These are phyloP conservation scores for Pseudochirops cupreus DNA, from an alignment of 2,797 vertebrate species.

Conservation along the genomic window DNA sequence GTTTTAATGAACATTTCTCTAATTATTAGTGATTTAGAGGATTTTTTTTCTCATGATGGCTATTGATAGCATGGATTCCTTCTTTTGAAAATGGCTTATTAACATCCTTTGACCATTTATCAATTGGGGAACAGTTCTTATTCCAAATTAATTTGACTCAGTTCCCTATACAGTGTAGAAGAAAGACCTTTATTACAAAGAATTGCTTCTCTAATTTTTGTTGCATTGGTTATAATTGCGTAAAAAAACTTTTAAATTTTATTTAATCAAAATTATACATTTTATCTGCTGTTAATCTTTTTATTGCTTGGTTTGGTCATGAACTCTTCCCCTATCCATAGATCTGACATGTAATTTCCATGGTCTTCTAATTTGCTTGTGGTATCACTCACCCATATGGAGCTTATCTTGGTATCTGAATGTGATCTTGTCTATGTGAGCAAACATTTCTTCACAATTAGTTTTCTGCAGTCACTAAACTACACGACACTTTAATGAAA, in stretches of 20 bases:
- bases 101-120: neutral
- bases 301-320: too few species aligned
- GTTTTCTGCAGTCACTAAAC: neutral
- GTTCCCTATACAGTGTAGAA: too few species aligned
- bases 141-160: neutral
- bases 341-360: neutral
- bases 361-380: neutral
- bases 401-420: neutral
- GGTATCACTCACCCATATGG: neutral
- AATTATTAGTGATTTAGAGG: neutral
- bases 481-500: neutral
- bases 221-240: neutral
- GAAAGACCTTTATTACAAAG: neutral
- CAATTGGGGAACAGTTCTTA: neutral
- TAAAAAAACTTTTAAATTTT: too few species aligned
- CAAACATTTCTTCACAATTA: neutral
- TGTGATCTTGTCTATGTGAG: neutral
- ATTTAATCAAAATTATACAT: too few species aligned
- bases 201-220: neutral
- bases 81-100: neutral
- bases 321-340: neutral
- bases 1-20: neutral
- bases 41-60: neutral
- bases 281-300: too few species aligned
- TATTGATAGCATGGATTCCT: neutral